Percentiles rank a stretch among this genome's conserved stretches.
phyloP scores from a whole-genome alignment of 1,140 invertebrate genomes.

The Heliconius himera region DNA sequence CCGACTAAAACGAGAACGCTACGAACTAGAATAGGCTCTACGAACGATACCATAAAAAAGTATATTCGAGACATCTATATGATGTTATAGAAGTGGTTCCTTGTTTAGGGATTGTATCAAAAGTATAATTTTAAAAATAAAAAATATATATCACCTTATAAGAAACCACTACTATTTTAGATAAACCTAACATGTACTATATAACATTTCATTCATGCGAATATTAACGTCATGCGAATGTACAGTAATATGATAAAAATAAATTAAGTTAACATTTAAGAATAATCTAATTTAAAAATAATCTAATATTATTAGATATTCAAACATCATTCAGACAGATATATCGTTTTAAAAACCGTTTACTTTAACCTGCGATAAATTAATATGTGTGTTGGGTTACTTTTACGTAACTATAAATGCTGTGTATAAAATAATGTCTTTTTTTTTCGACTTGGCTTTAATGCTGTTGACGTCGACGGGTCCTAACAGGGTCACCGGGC shows the following conservation, averaged over 20 bases:
- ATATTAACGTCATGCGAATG: background rate
- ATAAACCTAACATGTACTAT: background rate
- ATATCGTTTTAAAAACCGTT: no score
- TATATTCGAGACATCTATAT: background rate
- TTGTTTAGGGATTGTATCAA: background rate
- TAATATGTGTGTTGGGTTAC: no score
- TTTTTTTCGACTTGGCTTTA: no score
- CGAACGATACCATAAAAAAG: background rate
- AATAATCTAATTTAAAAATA: background rate
- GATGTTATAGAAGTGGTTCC: background rate
- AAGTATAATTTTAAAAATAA: background rate
- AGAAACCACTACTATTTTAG: background rate
- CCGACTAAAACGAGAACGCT: background rate
- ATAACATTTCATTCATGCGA: background rate
- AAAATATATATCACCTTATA: background rate
- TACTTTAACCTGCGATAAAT: no score
- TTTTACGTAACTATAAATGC: no score
- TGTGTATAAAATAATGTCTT: no score
- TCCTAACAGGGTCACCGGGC: no score
- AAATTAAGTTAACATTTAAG: background rate
- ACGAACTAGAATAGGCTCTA: background rate
- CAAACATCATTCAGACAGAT: no score
- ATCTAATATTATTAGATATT: background rate
- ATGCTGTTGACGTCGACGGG: no score
- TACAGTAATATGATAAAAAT: background rate